Conservation (phyloP, 1,140 invertebrate species). For the Holcopasites calliopsidis region DNA sequence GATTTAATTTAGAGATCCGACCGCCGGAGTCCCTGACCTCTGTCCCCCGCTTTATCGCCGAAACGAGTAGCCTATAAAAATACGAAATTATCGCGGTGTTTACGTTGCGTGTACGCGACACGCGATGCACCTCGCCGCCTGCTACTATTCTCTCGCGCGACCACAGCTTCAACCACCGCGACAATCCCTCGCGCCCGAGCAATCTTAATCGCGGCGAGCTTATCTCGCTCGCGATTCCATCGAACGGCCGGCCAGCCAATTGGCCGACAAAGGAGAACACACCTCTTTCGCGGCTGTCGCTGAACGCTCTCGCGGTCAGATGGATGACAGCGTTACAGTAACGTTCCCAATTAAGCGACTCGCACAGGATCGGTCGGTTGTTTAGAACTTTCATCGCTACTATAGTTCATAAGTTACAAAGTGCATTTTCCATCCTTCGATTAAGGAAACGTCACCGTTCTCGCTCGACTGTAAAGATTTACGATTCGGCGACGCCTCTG, state of each 20-base stretch:
- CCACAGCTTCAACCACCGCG: not conserved
- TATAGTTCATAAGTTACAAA: too few species aligned
- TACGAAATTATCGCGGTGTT: constrained; percentile 27
- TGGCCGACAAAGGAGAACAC: not conserved
- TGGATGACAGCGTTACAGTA: too few species aligned
- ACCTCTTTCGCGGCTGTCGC: not conserved
- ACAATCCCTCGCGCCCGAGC: too few species aligned
- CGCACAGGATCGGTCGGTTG: too few species aligned
- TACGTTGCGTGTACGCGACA: not conserved
- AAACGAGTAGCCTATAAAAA: constrained; percentile 23
- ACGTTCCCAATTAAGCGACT: too few species aligned
- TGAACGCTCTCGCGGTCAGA: too few species aligned
- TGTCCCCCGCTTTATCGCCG: constrained; percentile 15
- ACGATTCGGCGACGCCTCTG: too few species aligned
- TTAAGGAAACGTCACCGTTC: too few species aligned
- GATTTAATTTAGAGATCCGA: constrained; percentile 23
- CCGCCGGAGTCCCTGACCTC: constrained; percentile 15
- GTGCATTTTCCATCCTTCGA: too few species aligned
- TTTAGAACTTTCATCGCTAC: too few species aligned
- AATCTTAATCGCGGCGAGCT: not conserved
- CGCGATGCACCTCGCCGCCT: not conserved
- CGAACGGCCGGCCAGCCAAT: not conserved
- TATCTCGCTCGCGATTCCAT: not conserved
- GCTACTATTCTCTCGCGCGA: not conserved
- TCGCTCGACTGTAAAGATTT: too few species aligned